phyloP scores from a whole-genome alignment of 1,140 invertebrate species.

The Zaprionus lachaisei region DNA sequence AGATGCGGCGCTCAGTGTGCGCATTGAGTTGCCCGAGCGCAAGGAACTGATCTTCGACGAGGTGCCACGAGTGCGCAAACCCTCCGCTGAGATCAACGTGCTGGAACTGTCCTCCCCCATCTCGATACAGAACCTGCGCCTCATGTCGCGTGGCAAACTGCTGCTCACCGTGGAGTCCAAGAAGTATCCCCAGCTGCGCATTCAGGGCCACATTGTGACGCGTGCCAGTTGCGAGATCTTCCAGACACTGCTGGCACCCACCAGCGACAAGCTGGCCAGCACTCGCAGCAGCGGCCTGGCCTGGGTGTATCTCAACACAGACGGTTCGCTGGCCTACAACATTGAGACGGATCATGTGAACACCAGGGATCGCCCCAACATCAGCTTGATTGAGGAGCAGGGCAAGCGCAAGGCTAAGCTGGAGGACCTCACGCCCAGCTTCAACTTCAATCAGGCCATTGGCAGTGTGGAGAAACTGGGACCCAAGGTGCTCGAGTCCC shows the following conservation, averaged over 20 bases:
- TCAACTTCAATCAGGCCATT: constrained; percentile 88
- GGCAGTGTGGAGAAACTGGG: constrained; percentile 88
- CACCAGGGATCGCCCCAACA: constrained; percentile 86
- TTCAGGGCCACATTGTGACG: constrained; percentile 89
- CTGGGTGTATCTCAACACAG: constrained; percentile 91
- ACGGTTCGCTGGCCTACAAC: constrained; percentile 90
- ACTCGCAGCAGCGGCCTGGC: constrained; percentile 88
- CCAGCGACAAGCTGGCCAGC: constrained; percentile 83
- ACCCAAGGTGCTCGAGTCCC: constrained; percentile 90
- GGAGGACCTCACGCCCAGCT: constrained; percentile 88
- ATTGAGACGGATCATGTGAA: constrained; percentile 86
- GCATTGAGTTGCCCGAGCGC: constrained; percentile 89
- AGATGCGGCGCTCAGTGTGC: constrained; percentile 89
- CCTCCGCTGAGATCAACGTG: constrained; percentile 90
- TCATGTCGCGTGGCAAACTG: constrained; percentile 89
- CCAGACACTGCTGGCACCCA: constrained; percentile 87
- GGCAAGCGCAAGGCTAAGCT: constrained; percentile 89
- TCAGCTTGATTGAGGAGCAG: constrained; percentile 89
- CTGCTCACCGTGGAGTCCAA: constrained; percentile 88
- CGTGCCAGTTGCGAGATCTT: constrained; percentile 92
- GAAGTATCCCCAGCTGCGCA: constrained; percentile 87
- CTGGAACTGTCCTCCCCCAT: constrained; percentile 91
- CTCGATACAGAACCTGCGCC: constrained; percentile 88
- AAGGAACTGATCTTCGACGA: constrained; percentile 90
- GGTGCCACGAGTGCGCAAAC: constrained; percentile 87